Base-by-base conservation (phyloP, 1,140 invertebrate species). In the Drosophila bocqueti region DNA sequence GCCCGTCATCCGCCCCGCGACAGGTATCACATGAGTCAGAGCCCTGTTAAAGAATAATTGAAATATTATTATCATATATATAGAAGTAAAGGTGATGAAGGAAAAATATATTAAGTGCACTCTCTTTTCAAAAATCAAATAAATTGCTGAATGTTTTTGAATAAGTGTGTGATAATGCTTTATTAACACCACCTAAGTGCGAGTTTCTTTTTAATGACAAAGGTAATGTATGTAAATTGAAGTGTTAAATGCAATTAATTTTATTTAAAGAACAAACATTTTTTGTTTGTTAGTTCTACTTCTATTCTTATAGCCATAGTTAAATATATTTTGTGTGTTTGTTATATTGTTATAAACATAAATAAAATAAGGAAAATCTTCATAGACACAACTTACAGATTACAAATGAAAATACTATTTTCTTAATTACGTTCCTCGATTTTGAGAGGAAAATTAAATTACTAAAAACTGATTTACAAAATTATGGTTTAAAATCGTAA, bases 1-100 rank as follows among this genome's bases (percentile, higher is more conserved):
- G 85, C 4, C 93, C 91, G 58, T 93, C 80, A 84, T 69, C 92
- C 83, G 52, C 92, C 83, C 90, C 87, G 43, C 85, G 92, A 81
- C 93, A 93, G 69, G 93, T 93, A 93, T 94, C 80, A 81, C 94
- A 94, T 80, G 91, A 93, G 71, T 92, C 89, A 42, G 91, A 92
- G 72, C 93, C 92, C 92, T 93, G 54, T 16, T 15, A 16, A n/a
- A 57, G 13, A 1, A 59, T 26, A 59, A 40, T n/a, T 13, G 7
- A 0, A 62, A 15, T 21, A 13, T 13, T 29, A 47, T 29, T 16
- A 26, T 2, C 26, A 34, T 9, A 2, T 15, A 26, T 7, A 3
- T 24, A 36, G 2, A n/a, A 16, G 2, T 46, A 36, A 8, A 24
- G 18, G 1, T 0, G 11, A 55, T 36, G 13, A 54, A 21, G 1